Evolutionary conservation across 1,140 invertebrate genomes (phyloP), one percentile per base, ranked within the genome.

Genomic region (Melitaea cinxia): DNA sequence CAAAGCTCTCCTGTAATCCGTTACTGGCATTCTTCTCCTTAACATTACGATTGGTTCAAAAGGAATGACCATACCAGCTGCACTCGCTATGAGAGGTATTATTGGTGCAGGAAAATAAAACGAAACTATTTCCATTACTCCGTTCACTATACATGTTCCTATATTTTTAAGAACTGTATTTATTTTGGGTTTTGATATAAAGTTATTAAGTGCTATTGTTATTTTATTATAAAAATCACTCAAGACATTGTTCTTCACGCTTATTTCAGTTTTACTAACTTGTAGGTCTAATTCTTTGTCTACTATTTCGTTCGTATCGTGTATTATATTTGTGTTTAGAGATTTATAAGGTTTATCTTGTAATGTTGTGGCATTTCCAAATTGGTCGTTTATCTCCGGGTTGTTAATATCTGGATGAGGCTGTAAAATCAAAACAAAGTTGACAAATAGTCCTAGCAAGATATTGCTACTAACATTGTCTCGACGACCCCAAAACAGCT

Each of bases 81-180:
- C 83, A 35, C 82, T 80, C 0, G 87, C 82, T 75, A 89, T 79
- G 0, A 89, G 35, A 1, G 85, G 87, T 54, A 89, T 87, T 0
- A 89, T 61, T 6, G 87, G 85, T 7, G 85, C 77, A 17, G 87
- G 87, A 7, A 87, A 74, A 59, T 85, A 88, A 60, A 75, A 80
- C 0, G 85, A 73, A 14, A 89, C 73, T 0, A 89, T 67, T 30
- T 89, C 87, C 84, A 89, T 85, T 2, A 79, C 75, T 0, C 87
- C 85, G 56, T 89, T 89, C 0, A 89, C 87, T 0, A 89, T 63
- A 68, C 87, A 89, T 0, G 83, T 86, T 0, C 85, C 87, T 12
- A 89, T 77, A 65, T 86, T 87, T 21, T 70, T 77, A 0, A 88
- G 33, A 3, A 88, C 85, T 7, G 56, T 56, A 23, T 61, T 73